Conservation (phyloP, 1,140 invertebrate species). For the Argopecten irradians region DNA sequence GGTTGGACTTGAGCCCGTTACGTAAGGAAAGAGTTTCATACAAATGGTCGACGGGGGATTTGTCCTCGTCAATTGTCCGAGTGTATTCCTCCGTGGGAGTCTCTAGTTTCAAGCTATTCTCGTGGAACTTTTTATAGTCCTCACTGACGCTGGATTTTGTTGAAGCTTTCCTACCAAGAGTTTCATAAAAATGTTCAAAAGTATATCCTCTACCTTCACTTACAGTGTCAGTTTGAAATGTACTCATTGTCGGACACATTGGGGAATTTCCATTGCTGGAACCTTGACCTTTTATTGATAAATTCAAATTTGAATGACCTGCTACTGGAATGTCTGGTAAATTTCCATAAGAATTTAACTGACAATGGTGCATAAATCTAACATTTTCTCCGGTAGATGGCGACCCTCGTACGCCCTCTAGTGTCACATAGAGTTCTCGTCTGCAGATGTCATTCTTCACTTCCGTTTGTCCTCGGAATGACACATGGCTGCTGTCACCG, state of each 20-base stretch:
- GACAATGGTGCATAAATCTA: not conserved
- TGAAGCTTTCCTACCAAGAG: not conserved
- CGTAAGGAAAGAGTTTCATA: not conserved
- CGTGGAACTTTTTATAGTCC: not conserved
- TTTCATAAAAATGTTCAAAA: not conserved
- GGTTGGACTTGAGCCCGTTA: not conserved
- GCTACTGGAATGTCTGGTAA: slow-evolving; percentile 3
- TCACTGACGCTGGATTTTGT: not conserved
- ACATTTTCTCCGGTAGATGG: not conserved
- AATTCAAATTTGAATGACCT: not conserved
- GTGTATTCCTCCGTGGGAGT: not conserved
- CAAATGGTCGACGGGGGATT: not conserved
- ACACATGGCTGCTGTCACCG: slow-evolving; percentile 12
- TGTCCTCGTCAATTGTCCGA: not conserved
- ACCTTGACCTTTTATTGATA: not conserved
- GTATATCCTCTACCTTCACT: not conserved
- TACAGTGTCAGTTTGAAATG: not conserved
- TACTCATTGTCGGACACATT: not conserved
- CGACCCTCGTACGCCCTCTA: slow-evolving; percentile 5
- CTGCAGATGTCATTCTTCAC: slow-evolving; percentile 2
- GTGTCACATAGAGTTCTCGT: slow-evolving; percentile 7
- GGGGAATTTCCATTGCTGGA: not conserved
- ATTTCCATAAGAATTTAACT: slow-evolving; percentile 9
- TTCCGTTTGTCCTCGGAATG: not conserved
- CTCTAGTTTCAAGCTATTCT: not conserved